Conservation (phyloP, 2,113 vertebrate genomes). For the Chaetops frenatus region DNA sequence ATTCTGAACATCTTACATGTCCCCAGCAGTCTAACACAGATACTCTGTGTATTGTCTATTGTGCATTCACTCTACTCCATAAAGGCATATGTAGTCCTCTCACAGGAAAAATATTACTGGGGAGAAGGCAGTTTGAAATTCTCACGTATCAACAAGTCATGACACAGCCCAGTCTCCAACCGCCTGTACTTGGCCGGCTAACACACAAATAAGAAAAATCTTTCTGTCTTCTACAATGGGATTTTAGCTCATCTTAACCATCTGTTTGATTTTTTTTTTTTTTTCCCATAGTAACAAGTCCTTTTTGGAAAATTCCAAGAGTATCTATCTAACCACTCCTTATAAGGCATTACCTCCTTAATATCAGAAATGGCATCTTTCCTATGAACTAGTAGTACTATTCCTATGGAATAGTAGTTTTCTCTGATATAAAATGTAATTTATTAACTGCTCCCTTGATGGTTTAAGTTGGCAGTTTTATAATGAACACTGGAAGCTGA, state of each 20-base stretch:
- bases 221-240: background rate
- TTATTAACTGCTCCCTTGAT: background rate
- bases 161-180: constrained; percentile 23
- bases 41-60: background rate
- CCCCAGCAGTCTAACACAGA: background rate
- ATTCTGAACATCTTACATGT: background rate
- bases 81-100: background rate
- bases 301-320: background rate
- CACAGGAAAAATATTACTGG: background rate
- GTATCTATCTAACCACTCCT: background rate
- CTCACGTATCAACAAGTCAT: constrained; percentile 23
- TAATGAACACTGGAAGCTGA: background rate
- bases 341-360: background rate
- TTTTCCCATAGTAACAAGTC: background rate
- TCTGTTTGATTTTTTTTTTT: background rate
- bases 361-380: background rate
- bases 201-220: background rate
- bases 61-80: background rate
- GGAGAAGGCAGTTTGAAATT: constrained; percentile 23
- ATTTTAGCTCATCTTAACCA: constrained; percentile 27
- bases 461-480: background rate
- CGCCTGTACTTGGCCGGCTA: background rate
- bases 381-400: background rate
- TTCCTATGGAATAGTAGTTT: background rate
- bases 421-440: background rate